Base-by-base conservation (phyloP, 1,140 invertebrate species). In the Aphidius ervi region DNA sequence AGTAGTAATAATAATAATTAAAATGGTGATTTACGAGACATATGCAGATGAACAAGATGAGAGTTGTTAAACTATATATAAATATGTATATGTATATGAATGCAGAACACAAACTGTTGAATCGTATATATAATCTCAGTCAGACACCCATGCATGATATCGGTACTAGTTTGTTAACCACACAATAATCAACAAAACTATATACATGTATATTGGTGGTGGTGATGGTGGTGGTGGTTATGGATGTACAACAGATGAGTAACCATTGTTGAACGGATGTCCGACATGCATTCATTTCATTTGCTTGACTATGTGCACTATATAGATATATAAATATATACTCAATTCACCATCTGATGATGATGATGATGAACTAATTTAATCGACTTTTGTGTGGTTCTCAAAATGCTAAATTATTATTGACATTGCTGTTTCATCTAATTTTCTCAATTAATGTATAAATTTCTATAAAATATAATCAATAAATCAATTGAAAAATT, bases 221-320 rank as follows among this genome's bases (percentile, higher is more conserved):
- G 43, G 10, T 8, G 43, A 10, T 23, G 49, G 31, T 48, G 47
- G 37, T 6, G 23, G 20, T 5, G 31, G 49, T 23, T 4, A 52
- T 8, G 4, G 23, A 31, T 31, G 23, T 31, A n/a, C 45, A 9
- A 46, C n/a, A 46, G 16, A 52, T 23, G 40, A 39, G 40, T 39
- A 23, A 52, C 49, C 40, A 52, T 52, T 52, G 49, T 52, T 52
- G 40, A 52, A 23, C 49, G 49, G 49, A 52, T 52, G 49, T 52
- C 49, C 49, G 49, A 52, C 49, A 52, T 52, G 49, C 31, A 52
- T 52, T 52, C 49, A 52, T 52, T 52, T 5, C 49, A 10, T 52
- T 39, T 52, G 23, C 23, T 31, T 31, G 23, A 4, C 4, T 31
- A 16, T 16, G 16, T 16, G 16, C 16, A 16, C 16, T 16, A 16